phyloP scores from a whole-genome alignment of 2,888 invertebrate genomes.

The Aspidapion aeneum region DNA sequence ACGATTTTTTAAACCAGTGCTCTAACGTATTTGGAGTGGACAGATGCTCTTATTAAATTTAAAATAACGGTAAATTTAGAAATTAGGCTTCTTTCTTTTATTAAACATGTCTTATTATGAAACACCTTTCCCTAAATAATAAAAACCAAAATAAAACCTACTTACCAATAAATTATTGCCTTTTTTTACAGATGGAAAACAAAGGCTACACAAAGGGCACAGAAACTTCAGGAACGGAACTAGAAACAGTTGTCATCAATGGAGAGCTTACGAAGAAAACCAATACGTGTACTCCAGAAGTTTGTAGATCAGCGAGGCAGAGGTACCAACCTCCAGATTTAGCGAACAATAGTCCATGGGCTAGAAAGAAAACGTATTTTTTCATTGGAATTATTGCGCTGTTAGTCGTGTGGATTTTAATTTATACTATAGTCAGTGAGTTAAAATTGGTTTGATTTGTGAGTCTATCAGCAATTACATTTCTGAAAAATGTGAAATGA shows the following conservation, averaged over 20 bases:
- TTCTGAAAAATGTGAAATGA: too few relatives aligned
- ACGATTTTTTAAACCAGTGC: too few relatives aligned
- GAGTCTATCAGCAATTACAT: too few relatives aligned
- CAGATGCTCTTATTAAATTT: too few relatives aligned
- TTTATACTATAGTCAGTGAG: constrained; percentile 43
- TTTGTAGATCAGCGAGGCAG: constrained; percentile 42
- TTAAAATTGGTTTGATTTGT: constrained; percentile 39
- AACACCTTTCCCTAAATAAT: too few relatives aligned
- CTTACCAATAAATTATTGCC: background rate
- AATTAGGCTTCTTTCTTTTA: too few relatives aligned
- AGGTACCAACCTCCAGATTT: constrained; percentile 42
- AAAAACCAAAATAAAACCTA: too few relatives aligned
- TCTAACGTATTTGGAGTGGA: too few relatives aligned
- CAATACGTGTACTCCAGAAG: constrained; percentile 42
- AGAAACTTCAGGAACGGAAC: constrained; percentile 36
- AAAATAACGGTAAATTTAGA: too few relatives aligned
- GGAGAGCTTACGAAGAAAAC: constrained; percentile 24
- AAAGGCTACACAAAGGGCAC: constrained; percentile 38
- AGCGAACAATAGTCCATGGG: constrained; percentile 53
- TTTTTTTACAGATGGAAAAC: constrained; percentile 48
- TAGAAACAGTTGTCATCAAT: constrained; percentile 36
- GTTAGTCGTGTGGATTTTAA: constrained; percentile 50
- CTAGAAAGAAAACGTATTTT: constrained; percentile 50
- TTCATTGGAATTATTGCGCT: constrained; percentile 48
- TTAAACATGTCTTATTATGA: too few relatives aligned